These are phyloP conservation scores for Pangasius macronema DNA, from an alignment of 2,797 vertebrate species.

Conservation along the genomic window DNA sequence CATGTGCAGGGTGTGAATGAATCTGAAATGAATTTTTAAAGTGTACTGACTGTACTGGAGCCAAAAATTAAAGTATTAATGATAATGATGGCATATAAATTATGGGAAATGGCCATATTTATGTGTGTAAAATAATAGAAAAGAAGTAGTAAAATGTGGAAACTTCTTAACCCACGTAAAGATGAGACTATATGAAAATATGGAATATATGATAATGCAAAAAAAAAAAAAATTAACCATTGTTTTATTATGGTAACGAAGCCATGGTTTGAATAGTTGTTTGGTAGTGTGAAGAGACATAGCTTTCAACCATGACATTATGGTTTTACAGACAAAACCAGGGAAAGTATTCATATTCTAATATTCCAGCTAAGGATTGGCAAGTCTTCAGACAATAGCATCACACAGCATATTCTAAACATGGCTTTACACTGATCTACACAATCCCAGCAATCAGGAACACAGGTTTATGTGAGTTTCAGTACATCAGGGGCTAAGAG, in stretches of 20 bases:
- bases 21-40: background rate
- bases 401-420: background rate
- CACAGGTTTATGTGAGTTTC: background rate
- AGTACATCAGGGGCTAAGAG: background rate
- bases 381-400: background rate
- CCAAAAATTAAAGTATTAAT: background rate
- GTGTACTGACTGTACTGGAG: background rate
- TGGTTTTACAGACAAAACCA: background rate
- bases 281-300: background rate
- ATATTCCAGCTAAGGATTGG: background rate
- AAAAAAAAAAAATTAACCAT: background rate
- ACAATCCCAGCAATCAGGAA: background rate
- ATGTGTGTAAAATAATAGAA: background rate
- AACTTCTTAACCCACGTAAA: background rate
- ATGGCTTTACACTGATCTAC: background rate
- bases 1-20: background rate
- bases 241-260: background rate
- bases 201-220: background rate
- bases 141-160: background rate
- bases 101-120: background rate
- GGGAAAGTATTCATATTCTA: background rate
- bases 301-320: background rate
- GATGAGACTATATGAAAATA: background rate
- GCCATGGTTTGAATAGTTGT: background rate
- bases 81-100: background rate